Percentiles rank a stretch among this genome's conserved stretches.
Evolutionary conservation across 2,888 invertebrate species (phyloP).

Genomic region (Molorchus minor): DNA sequence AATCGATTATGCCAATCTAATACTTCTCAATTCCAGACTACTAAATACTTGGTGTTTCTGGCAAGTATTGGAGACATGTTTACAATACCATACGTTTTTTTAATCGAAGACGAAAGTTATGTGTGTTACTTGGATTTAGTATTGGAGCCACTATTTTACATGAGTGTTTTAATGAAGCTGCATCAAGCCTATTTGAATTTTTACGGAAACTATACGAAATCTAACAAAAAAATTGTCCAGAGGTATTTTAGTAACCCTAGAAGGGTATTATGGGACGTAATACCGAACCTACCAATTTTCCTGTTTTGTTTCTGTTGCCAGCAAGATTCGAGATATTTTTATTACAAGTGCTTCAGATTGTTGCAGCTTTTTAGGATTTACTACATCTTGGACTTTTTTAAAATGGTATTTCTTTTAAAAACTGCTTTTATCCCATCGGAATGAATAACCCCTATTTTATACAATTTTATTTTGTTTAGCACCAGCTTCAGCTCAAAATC

Average conservation of each 20-base stretch:
- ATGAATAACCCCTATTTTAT: no score
- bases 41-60: constrained; percentile 22
- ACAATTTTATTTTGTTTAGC: no score
- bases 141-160: constrained; percentile 33
- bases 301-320: constrained; percentile 24
- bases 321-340: constrained; percentile 30
- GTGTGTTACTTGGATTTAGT: constrained; percentile 19
- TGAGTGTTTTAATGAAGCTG: constrained; percentile 31
- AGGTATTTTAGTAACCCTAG: constrained; percentile 29
- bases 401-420: constrained; percentile 23
- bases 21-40: constrained; percentile 10
- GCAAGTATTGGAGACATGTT: constrained; percentile 30
- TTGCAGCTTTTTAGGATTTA: constrained; percentile 33
- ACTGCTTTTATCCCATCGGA: no score
- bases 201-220: constrained; percentile 28
- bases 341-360: constrained; percentile 31
- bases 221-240: constrained; percentile 21
- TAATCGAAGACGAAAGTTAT: constrained; percentile 22
- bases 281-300: constrained; percentile 31
- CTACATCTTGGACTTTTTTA: constrained; percentile 30
- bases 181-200: constrained; percentile 26
- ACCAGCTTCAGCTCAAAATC: no score
- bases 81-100: constrained; percentile 32
- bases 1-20: no score
- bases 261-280: constrained; percentile 32